Evolutionary conservation across 2,113 vertebrate genomes (phyloP), one percentile per base, ranked within the genome.

Genomic region (Steatornis caripensis): DNA sequence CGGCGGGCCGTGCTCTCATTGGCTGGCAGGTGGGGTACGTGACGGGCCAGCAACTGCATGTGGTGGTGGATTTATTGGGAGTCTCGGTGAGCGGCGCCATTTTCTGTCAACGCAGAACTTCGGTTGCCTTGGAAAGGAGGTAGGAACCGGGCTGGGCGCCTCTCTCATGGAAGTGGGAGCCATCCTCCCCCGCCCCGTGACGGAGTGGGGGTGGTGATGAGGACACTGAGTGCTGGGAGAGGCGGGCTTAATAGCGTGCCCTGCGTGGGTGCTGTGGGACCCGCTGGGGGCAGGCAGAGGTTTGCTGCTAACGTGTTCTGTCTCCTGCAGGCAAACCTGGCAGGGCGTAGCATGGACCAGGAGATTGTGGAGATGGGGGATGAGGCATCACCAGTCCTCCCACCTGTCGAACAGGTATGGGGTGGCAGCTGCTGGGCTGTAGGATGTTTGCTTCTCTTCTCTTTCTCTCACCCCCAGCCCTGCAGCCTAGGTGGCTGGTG

Each of bases 91-190:
- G 3, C 0, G 6, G 0, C 5, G 80, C 72, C 93, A 91, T 95
- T 5, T 91, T 49, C 0, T 9, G 0, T 7, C 0, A 0, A 0
- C 0, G 6, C 0, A 1, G 6, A 0, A 17, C 0, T 0, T 0
- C 0, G 4, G 12, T 0, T 1, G 1, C 0, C 0, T 32, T 0
- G 3, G 14, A 0, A 0, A 1, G 5, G 9, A 12, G 88, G 70
- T 37, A 3, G 9, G 41, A 2, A 12, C 0, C 5, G 18, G 3
- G 6, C 1, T 14, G 5, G 8, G 22, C 0, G 2, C 3, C 5
- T 22, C 1, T 15, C 5, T n/a, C 1, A 2, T 7, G 21, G 23
- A 12, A 20, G 10, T 2, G 19, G 17, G 34, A 8, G 7, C 4
- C 11, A n/a, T 18, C 6, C 11, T 11, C 30, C 30, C 11, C 54